Base-by-base conservation (phyloP, 2,797 vertebrate genomes). In the Lithobates pipiens region DNA sequence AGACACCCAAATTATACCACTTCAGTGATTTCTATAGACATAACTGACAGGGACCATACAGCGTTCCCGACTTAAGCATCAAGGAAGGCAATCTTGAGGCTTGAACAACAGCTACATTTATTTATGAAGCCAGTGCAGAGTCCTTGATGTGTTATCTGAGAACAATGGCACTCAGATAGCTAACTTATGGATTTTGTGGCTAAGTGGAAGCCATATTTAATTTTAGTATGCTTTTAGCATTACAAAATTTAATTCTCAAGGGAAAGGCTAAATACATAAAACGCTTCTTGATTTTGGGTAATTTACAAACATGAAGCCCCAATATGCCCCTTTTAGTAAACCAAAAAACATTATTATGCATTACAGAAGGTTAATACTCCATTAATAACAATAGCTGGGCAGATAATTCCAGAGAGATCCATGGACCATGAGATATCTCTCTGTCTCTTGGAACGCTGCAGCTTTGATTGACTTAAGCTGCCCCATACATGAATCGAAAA, bases 1-100 rank as follows among this genome's bases (percentile, higher is more conserved):
- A 84, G 86, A 87, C 86, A 83, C 86, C 86, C 71, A 87, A 87
- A 87, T 87, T 87, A 87, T 83, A 84, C 86, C 76, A 87, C 86
- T 83, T 68, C 81, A 84, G 81, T 87, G 86, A 87, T 87, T 87
- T 87, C 86, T 80, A 83, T 87, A 87, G 86, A 76, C 81, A 69
- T 71, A 87, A 84, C 46, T 87, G 86, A 87, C 81, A 84, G 77
- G 76, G 86, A 83, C 86, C 70, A 79, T 75, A 75, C 76, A 79
- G 81, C 46, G 70, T 61, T 27, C 44, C 44, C 32, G 32, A 83
- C 81, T 87, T 83, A 83, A 80, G 81, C 76, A 80, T 80, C 27
- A 76, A 80, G 76, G 34, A 69, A 79, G 70, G 21, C 76, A 87
- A 76, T 87, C 76, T 83, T 61, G 75, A 84, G 74, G 44, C 80